Evolutionary conservation across 2,113 vertebrate species (phyloP), one percentile per base, ranked within the genome.

Genomic region (Entomyzon cyanotis): DNA sequence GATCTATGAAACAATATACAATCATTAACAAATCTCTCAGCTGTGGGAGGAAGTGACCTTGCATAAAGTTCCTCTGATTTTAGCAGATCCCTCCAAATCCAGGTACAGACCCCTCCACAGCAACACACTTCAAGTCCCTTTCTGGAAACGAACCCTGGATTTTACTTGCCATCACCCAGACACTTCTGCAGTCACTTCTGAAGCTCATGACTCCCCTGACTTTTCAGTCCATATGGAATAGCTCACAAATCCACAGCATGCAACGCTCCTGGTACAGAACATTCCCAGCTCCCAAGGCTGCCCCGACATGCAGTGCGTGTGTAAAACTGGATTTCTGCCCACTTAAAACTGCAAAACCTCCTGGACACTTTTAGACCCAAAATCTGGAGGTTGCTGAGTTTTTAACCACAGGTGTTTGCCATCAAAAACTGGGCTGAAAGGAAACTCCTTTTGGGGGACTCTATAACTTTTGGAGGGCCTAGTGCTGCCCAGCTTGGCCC

Each of bases 391-490:
- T 1, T 24, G 37, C 7, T n/a, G 23, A 33, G 7, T 10, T 68
- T 41, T 12, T 41, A 67, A 15, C 10, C 12, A 4, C 9, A 11
- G 5, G 10, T 25, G 30, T n/a, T 52, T 10, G 18, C 5, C 8
- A 15, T 8, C 3, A 1, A 52, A 74, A 49, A 18, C 11, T 1
- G 5, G 2, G 22, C n/a, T 37, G 39, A 19, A 41, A 47, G 41
- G 10, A 24, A 35, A 3, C 1, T 10, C 4, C 2, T 47, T 31
- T 18, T 1, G 16, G 17, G 47, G 47, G 25, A 24, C 5, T 1
- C 1, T 0, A 0, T 4, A 9, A 0, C 4, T 20, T n/a, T 7
- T 5, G 58, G 19, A 68, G 55, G 0, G 0, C 21, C 1, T 0
- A 0, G 7, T 0, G 67, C 15, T 21, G 62, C 76, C 78, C 7